Conservation (phyloP, 2,113 vertebrate genomes). For the Panthera tigris region DNA sequence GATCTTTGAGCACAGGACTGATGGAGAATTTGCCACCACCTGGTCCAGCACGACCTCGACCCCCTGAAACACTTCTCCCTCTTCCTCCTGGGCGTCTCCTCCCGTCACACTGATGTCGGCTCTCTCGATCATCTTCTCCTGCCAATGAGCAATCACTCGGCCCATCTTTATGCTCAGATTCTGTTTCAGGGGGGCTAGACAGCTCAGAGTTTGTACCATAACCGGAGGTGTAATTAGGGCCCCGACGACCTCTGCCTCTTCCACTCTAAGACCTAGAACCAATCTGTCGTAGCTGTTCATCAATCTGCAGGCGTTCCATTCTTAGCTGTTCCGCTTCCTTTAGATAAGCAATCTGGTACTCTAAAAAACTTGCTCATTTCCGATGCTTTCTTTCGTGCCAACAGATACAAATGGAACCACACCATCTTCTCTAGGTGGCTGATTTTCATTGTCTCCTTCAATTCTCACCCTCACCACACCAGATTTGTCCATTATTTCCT, state of each 20-base stretch:
- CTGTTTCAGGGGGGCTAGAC: constrained; percentile 97
- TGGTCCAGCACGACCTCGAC: constrained; percentile 91
- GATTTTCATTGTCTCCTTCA: too few species aligned
- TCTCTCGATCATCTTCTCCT: constrained; percentile 92
- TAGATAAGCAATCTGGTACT: background rate
- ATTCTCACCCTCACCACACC: too few species aligned
- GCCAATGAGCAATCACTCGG: constrained; percentile 98
- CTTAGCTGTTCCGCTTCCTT: constrained; percentile 98
- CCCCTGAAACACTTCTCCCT: constrained; percentile 90
- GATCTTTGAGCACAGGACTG: constrained; percentile 93
- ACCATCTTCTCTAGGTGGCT: too few species aligned
- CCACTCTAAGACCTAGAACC: constrained; percentile 95
- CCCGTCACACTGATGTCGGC: constrained; percentile 91
- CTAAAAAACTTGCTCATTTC: too few species aligned
- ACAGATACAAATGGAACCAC: too few species aligned
- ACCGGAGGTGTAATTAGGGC: constrained; percentile 94
- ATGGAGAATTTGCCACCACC: constrained; percentile 93
- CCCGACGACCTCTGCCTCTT: constrained; percentile 94
- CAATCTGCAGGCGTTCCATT: constrained; percentile 97
- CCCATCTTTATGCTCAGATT: constrained; percentile 97
- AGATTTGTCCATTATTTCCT: too few species aligned
- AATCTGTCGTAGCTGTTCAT: constrained; percentile 97
- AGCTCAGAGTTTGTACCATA: constrained; percentile 98
- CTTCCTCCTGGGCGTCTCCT: constrained; percentile 91
- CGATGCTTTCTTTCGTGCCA: too few species aligned